Evolutionary conservation across 2,113 vertebrate genomes (phyloP), one percentile per base, ranked within the genome.

Genomic region (Ameiurus melas): DNA sequence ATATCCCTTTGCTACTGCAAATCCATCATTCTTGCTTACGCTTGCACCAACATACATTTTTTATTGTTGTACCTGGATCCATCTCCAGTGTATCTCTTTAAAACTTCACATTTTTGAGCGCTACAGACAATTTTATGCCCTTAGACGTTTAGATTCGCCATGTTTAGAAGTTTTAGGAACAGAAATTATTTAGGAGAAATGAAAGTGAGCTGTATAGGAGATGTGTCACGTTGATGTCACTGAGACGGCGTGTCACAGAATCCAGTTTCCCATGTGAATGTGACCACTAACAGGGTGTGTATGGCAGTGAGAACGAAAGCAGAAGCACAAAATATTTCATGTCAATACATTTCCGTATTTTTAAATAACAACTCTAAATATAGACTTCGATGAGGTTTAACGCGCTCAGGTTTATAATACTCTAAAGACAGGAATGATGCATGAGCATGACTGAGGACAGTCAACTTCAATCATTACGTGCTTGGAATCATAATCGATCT

Each of bases 131-230:
- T 78, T 27, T 27, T 27, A 27, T 0, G 0, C 20, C 73, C 27
- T 22, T 7, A n/a, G 4, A 27, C 9, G 5, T 78, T 53, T n/a
- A 27, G 7, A 14, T 17, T 25, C 43, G 0, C 43, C 6, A 6
- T 5, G 5, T 47, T 47, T 47, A 47, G 43, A 47, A 13, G 70
- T 68, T 68, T 20, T 20, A 20, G 58, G 25, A 86, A 47, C 57
- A 80, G 27, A 81, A 33, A 81, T 33, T 33, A 25, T 33, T 8
- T 66, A 36, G 5, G 58, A 86, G 85, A 80, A 86, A 33, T 80
- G 73, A 86, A 51, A 86, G 6, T 13, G 36, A 39, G 60, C 10
- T 20, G 30, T 33, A 16, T 43, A 9, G 5, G 25, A 77, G 68
- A 27, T 12, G 17, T 27, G 33, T 64, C 19, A 25, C 9, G 12